Evolutionary conservation across 2,888 invertebrate genomes (phyloP).

Genomic region (Entomobrya multifasciata): DNA sequence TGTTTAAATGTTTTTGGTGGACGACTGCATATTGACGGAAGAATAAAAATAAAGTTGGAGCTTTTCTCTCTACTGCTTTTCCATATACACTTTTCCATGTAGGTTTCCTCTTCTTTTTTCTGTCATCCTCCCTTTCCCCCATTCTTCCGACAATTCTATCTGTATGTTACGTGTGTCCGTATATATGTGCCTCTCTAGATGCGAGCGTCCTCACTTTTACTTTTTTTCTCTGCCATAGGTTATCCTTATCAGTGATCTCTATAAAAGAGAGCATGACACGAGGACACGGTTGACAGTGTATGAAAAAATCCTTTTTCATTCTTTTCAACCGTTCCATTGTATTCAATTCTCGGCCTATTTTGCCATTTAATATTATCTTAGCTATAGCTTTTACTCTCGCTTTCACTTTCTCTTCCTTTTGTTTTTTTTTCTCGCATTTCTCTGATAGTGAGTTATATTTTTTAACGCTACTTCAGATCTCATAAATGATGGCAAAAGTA

Average conservation of each 20-base stretch:
- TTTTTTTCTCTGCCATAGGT: constrained; percentile 67
- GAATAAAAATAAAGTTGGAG: constrained; percentile 41
- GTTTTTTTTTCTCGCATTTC: not conserved
- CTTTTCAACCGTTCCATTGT: constrained; percentile 35
- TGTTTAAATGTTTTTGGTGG: constrained; percentile 64
- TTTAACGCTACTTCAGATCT: not conserved
- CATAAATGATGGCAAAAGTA: constrained; percentile 7
- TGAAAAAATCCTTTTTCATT: constrained; percentile 51
- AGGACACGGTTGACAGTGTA: constrained; percentile 61
- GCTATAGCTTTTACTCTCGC: not conserved
- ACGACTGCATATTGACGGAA: constrained; percentile 63
- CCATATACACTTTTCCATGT: constrained; percentile 42
- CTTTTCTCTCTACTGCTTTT: constrained; percentile 38
- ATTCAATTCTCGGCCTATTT: constrained; percentile 47
- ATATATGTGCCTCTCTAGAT: constrained; percentile 35
- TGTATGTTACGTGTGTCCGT: not conserved
- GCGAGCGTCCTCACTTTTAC: constrained; percentile 40
- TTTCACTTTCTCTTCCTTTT: constrained; percentile 4
- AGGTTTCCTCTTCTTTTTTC: constrained; percentile 53
- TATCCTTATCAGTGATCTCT: constrained; percentile 60
- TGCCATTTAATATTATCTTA: constrained; percentile 51
- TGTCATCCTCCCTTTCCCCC: constrained; percentile 30
- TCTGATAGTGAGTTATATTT: not conserved
- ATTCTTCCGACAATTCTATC: constrained; percentile 62
- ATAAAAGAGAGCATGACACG: constrained; percentile 51